Base-by-base conservation (phyloP, 2,113 vertebrate species). In the Rhynchomys soricoides region DNA sequence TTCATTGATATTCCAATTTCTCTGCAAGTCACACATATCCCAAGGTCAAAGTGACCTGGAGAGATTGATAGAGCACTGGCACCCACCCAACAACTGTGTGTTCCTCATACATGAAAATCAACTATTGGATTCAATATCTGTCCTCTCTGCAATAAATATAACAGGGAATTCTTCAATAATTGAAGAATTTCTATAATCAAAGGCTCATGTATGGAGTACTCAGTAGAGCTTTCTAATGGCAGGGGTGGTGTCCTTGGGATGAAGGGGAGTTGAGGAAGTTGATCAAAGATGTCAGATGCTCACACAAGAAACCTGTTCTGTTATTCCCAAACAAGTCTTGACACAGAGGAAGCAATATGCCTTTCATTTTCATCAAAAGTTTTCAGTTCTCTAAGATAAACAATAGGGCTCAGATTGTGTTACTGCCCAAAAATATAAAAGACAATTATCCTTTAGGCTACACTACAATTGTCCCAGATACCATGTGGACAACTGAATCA, bases 1-100 rank as follows among this genome's bases (percentile, higher is more conserved):
- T 96, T 97, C 98, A 99, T 98, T 98, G 98, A 99, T 99, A 98
- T 98, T 98, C 98, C 98, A 98, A 98, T 98, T 99, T 98, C 98
- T 98, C 98, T 50, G 0, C 98, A 98, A 83, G 96, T 97, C 97
- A 98, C 98, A 98, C 96, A 98, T 98, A 98, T 98, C 98, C 98
- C 96, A 94, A 98, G 98, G 98, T 98, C 0, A 55, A 98, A 97
- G 97, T 95, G 97, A 96, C 96, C 97, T 95, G 68, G 95, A 96
- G 97, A 98, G 98, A 99, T 96, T 98, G 98, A 98, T 98, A 98
- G 90, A 98, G 82, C 37, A 24, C 97, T 98, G 98, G 97, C 97
- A 90, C 66, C 81, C 73, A 9, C 96, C 96, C 97, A 98, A 96
- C 1, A 0, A 45, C 92, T 90, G 34, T 97, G 92, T 97, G 94